Percentiles rank a stretch among this genome's conserved stretches.
These are phyloP conservation scores for Ictalurus furcatus DNA, from an alignment of 2,113 vertebrate genomes.

Conservation along the genomic window DNA sequence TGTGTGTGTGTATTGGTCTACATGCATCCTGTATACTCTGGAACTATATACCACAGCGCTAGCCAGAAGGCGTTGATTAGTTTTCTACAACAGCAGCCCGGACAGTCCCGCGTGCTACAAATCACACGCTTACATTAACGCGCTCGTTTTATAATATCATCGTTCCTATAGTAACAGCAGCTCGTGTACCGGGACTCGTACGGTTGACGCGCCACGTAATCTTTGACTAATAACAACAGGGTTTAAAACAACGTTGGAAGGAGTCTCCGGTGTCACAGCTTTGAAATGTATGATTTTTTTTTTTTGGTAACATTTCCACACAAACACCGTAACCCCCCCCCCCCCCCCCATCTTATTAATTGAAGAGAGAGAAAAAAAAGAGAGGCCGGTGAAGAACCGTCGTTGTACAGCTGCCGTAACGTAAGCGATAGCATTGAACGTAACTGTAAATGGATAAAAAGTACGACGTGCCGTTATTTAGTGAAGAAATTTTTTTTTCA, in stretches of 20 bases:
- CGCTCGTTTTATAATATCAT: background rate
- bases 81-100: background rate
- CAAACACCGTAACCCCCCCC: too few species aligned
- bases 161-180: constrained; percentile 3
- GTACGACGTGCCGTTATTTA: background rate
- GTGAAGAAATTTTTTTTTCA: background rate
- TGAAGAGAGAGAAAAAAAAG: too few species aligned
- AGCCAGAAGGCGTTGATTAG: constrained; percentile 3
- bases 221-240: background rate
- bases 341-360: too few species aligned
- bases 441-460: background rate
- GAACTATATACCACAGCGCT: background rate
- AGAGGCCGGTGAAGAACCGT: background rate
- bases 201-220: background rate
- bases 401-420: background rate
- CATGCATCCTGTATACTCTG: background rate
- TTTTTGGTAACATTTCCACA: too few species aligned
- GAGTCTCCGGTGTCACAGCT: background rate
- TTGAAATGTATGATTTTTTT: too few species aligned
- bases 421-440: background rate
- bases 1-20: background rate
- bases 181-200: background rate
- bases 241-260: background rate
- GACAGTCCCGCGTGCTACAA: background rate
- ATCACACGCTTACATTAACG: background rate